Conservation (phyloP, 1,140 invertebrate genomes). For the Bombus superbus region DNA sequence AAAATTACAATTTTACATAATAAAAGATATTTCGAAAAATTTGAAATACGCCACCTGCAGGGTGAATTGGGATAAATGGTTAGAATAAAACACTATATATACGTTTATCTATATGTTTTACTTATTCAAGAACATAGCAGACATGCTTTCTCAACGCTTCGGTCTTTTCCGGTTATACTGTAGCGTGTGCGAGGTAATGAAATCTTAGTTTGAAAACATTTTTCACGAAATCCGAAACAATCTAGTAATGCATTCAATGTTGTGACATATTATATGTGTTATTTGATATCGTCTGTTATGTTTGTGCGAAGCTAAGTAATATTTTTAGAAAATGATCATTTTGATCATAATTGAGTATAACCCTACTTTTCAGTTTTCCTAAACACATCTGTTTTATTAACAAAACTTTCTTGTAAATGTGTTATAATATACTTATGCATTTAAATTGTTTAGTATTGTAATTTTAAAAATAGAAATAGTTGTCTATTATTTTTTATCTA, state of each 20-base stretch:
- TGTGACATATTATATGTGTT: slow-evolving; percentile 21
- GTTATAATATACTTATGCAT: too few relatives aligned
- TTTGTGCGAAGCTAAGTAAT: slow-evolving; percentile 40
- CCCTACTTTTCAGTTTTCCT: background rate
- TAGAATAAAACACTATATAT: background rate
- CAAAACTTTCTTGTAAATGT: too few relatives aligned
- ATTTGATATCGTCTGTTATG: slow-evolving; percentile 7
- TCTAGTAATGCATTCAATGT: slow-evolving; percentile 40
- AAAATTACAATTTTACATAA: background rate
- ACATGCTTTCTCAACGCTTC: background rate
- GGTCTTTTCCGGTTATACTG: slow-evolving; percentile 70
- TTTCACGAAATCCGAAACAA: slow-evolving; percentile 63
- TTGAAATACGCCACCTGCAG: slow-evolving; percentile 1
- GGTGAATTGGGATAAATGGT: background rate
- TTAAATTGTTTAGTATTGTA: background rate
- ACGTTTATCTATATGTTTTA: slow-evolving; percentile 18
- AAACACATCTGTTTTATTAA: background rate
- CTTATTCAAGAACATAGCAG: background rate
- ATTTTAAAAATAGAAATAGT: background rate
- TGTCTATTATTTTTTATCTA: background rate
- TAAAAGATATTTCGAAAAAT: too few relatives aligned
- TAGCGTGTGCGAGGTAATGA: slow-evolving; percentile 71
- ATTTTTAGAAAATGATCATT: slow-evolving; percentile 53
- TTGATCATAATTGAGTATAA: background rate
- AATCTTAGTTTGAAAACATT: slow-evolving; percentile 47